Base-by-base conservation (phyloP, 2,888 invertebrate species). In the Zootermopsis nevadensis region DNA sequence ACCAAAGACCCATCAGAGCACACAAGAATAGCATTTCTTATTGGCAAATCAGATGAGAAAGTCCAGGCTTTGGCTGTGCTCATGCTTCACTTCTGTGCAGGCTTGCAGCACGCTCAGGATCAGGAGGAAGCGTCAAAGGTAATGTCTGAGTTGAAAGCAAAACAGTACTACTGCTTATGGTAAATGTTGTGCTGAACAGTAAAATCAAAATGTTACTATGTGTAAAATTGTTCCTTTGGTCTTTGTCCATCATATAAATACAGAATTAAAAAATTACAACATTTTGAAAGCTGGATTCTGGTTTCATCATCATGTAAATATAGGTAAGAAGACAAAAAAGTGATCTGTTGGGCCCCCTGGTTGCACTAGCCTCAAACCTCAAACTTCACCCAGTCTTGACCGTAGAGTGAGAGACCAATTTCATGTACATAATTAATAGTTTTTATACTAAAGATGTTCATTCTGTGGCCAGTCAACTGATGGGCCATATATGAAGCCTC, bases 41-140 rank as follows among this genome's bases (percentile, higher is more conserved):
- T 91, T 48, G 89, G 89, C 86, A 94, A 94, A 88, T 94, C 95
- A 72, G 98, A 98, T 88, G 94, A 96, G 86, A 94, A 97, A 87
- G 95, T 97, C 12, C 97, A 97, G 89, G 97, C 97, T 0, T 91
- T 99, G 85, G 97, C 98, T 80, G 95, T 98, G 81, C 93, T 98
- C 86, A 96, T 98, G 95, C 91, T 99, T 86, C 98, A 98, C 90
- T 96, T 97, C 89, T 99, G 98, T 90, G 96, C 98, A 6, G 98
- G 97, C 4, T 92, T 98, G 84, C 98, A 98, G 88, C 93, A 95
- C 86, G 94, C 95, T 88, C 93, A 94, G 89, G 93, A 89, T 89
- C 90, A 89, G 84, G 89, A 89, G 84, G 89, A 88, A 31, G 67
- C 84, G 24, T 77, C 42, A 27, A 83, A 77, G 77, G 83, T 81